Evolutionary conservation across 2,113 vertebrate species (phyloP).

Genomic region (Melanocharis versteri): DNA sequence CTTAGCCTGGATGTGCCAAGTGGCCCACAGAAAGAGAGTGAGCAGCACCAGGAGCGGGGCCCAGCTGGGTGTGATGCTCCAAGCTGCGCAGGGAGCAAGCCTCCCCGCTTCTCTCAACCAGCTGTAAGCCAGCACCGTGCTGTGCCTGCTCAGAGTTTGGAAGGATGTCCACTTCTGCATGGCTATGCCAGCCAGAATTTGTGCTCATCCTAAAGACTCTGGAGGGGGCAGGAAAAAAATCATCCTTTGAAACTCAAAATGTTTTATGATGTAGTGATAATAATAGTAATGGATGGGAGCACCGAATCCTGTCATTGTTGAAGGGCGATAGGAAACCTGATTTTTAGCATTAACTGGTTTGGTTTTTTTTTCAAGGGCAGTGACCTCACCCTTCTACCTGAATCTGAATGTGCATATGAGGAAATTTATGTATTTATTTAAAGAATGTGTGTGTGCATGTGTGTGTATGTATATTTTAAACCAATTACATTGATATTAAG

Average conservation of each 20-base stretch:
- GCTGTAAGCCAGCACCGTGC: neutral
- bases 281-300: neutral
- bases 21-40: neutral
- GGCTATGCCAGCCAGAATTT: neutral
- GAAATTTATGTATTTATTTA: neutral
- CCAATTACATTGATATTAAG: neutral
- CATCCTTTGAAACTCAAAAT: neutral
- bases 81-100: fast-evolving
- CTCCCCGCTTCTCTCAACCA: neutral
- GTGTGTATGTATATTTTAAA: neutral
- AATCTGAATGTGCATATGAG: neutral
- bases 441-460: neutral
- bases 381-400: neutral
- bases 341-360: neutral
- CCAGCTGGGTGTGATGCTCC: neutral
- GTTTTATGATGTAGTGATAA: neutral
- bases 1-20: neutral
- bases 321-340: neutral
- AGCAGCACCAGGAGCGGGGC: neutral
- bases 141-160: neutral
- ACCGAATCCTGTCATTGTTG: neutral
- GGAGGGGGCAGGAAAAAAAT: neutral
- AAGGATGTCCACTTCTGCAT: neutral
- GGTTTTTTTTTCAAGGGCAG: neutral
- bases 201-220: neutral